These are phyloP conservation scores for Cotesia glomerata DNA, from an alignment of 1,140 invertebrate genomes.

Conservation along the genomic window DNA sequence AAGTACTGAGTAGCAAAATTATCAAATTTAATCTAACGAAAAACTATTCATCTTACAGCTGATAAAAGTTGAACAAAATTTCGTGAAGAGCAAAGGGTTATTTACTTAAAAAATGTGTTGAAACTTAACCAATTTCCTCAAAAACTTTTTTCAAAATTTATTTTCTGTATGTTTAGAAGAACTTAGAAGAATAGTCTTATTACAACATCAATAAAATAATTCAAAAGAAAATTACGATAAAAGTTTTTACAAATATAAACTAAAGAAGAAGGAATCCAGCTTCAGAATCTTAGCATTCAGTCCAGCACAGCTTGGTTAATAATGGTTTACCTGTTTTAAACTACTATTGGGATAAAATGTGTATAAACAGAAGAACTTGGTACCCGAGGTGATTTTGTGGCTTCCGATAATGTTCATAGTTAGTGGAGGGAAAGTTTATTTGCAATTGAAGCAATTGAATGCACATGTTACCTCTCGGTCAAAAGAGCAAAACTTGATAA, in stretches of 20 bases:
- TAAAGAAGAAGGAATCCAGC: neutral
- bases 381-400: slow-evolving; percentile 17
- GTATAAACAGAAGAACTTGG: slow-evolving; percentile 22
- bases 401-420: slow-evolving; percentile 24
- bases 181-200: no score
- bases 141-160: no score
- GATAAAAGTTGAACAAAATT: no score
- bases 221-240: neutral
- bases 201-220: neutral
- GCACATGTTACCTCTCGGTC: slow-evolving; percentile 44
- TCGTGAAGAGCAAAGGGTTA: no score
- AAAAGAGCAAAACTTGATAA: slow-evolving; percentile 15
- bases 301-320: slow-evolving; percentile 16
- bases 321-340: slow-evolving; percentile 19
- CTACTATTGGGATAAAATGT: neutral
- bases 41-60: no score
- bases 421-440: slow-evolving; percentile 44
- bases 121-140: no score
- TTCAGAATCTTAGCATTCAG: slow-evolving; percentile 14
- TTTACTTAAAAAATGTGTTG: no score
- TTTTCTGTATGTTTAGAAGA: no score
- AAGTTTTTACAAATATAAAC: neutral
- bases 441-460: slow-evolving; percentile 42
- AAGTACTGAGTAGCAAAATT: no score
- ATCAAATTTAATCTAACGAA: no score